Base-by-base conservation (phyloP, 2,888 invertebrate genomes). In the Camponotus fellah region DNA sequence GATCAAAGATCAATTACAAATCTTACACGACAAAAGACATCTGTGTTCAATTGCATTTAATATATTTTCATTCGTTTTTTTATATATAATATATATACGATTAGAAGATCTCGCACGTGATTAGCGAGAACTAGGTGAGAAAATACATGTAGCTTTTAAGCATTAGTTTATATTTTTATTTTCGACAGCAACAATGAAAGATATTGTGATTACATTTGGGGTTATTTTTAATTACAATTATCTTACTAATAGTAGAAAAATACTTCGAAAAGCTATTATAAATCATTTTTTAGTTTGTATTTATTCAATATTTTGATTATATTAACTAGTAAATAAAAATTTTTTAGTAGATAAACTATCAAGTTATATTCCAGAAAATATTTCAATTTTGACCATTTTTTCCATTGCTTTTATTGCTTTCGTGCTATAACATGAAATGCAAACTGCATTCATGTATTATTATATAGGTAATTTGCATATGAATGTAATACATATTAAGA, bases 31-130 rank as follows among this genome's bases (percentile, higher is more conserved):
- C 17, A n/a, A n/a, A 69, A 46, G 17, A 34, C 5, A 71, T 60
- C n/a, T n/a, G 60, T 72, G 34, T 80, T 80, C 60, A 80, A 40
- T 72, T 80, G 46, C 79, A 80, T 80, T 60, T 72, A 72, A 60
- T n/a, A 69, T 56, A 43, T 62, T 76, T 8, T 56, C n/a, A n/a
- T n/a, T n/a, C n/a, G 43, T 46, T 49, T n/a, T 53, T 53, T n/a
- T 53, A 53, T 53, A 40, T 56, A 14, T 46, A 46, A 21, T 14
- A n/a, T 46, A 75, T 53, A 34, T 34, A 37, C 6, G 12, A 74
- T 21, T 10, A 71, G 5, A 34, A 12, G 21, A 12, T 14, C n/a
- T 53, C n/a, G 49, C 8, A n/a, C n/a, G n/a, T 4, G 2, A 8
- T 53, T n/a, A 53, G 49, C 49, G 6, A 53, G n/a, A 17, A 17